Base-by-base conservation (phyloP, 2,888 invertebrate genomes). In the Torymus tubicola region DNA sequence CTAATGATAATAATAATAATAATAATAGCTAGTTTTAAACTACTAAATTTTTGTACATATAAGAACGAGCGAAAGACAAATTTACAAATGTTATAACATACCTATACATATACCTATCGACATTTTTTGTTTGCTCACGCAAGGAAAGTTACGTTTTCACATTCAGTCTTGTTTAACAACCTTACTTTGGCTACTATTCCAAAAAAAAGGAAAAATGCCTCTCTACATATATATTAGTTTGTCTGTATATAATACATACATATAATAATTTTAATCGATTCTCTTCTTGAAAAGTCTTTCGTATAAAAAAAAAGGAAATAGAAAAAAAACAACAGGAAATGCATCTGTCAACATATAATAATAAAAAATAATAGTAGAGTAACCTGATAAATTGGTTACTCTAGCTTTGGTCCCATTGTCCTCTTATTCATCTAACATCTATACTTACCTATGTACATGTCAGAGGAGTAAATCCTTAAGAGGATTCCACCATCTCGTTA, bases 151-250 rank as follows among this genome's bases (percentile, higher is more conserved):
- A 64, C 58, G 53, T 71, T 71, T 18, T 50, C 61, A 53, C 76
- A 69, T 58, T 81, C 80, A 81, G 80, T 81, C 80, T 81, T 81
- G 67, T 42, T 42, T 64, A 53, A 64, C 31, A 69, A 8, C 60
- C 80, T 81, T 81, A 81, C 16, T 53, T 53, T 14, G 77, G 72
- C 58, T 72, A 31, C 52, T 65, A 1, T 2, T 21, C 21, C 21
- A 21, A 21, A 21, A 8, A 8, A 42, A 42, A 42, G 10, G 42
- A 8, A 42, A 42, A 42, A 42, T 5, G 42, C 8, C 42, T 42
- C 42, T 8, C 42, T 42, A 42, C 21, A 21, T 21, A 21, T 21
- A 21, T 42, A 42, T 8, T 42, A 5, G 42, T 8, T 5, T 42
- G 42, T 42, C 5, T 42, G 10, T 42, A 42, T 8, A 42, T 42